Evolutionary conservation across 2,113 vertebrate species (phyloP), one percentile per base, ranked within the genome.

Genomic region (Neomonachus schauinslandi): DNA sequence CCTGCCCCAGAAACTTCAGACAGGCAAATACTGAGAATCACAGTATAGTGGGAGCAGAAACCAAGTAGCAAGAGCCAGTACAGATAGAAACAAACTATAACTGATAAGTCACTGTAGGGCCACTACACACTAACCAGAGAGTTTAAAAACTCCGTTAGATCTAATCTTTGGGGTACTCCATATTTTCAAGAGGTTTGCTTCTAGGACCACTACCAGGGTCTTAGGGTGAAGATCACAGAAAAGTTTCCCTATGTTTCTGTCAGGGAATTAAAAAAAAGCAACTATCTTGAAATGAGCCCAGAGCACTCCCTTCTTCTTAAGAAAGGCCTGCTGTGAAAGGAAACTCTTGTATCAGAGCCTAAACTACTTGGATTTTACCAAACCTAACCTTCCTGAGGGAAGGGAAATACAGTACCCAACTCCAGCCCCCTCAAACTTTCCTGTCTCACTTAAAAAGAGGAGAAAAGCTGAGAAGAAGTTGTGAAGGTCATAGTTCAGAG

Each of bases 261-360:
- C 36, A 91, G 33, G 42, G 9, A 79, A 94, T 77, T 77, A 28
- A 10, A 22, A 19, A 65, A 94, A 96, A 55, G 7, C 46, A 85
- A 92, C 51, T 46, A 59, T 82, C 93, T 88, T n/a, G 76, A 94
- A 94, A 92, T 80, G 22, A 94, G 2, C 19, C 46, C 83, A 59
- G 24, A 72, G 6, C 31, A 77, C 15, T 95, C 67, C 67, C 16
- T 76, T 77, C 51, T 74, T 36, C 63, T 89, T 93, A 83, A 39
- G 24, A 77, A 88, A 76, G 76, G 19, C 22, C 59, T 55, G 26
- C 19, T 51, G 16, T 92, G 39, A 90, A 63, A 67, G 18, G 12
- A 93, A 87, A 89, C 63, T 77, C 59, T 24, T 95, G 94, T 93
- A 57, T 87, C 21, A 76, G 15, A 84, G 14, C 28, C 19, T 94